A percentile compares a stretch with the other conserved stretches of the same genome.
Conservation (phyloP, 2,113 vertebrate species). For the Leptocoma aspasia region DNA sequence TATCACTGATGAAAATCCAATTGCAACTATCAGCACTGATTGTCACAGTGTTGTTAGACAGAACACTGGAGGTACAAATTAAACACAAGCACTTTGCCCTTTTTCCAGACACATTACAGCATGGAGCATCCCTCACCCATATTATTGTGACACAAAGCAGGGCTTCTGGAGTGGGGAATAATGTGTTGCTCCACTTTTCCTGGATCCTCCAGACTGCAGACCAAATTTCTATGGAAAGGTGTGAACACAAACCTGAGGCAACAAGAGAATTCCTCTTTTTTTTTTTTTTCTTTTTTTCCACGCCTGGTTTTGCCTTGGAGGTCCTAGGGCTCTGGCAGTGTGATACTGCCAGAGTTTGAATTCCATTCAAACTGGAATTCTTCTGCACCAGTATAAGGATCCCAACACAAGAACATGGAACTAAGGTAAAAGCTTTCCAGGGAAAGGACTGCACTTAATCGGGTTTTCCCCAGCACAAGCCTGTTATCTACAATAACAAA, state of each 20-base stretch:
- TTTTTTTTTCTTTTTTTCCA: no score
- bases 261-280: background rate
- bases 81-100: background rate
- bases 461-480: background rate
- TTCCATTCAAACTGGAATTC: background rate
- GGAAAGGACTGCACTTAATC: background rate
- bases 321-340: background rate
- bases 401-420: background rate
- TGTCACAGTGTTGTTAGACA: background rate
- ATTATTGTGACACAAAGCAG: background rate
- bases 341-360: background rate
- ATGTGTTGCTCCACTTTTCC: background rate
- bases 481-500: slow-evolving; percentile 28
- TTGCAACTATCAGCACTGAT: background rate
- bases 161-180: background rate
- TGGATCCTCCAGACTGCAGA: background rate
- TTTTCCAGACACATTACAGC: background rate
- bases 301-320: background rate
- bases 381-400: background rate
- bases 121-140: background rate
- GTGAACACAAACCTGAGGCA: background rate
- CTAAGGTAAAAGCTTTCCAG: background rate
- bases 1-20: background rate
- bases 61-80: background rate
- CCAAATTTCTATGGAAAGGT: background rate